Evolutionary conservation across 1,140 invertebrate species (phyloP), one percentile per base, ranked within the genome.

Genomic region (Drosophila aff.): DNA sequence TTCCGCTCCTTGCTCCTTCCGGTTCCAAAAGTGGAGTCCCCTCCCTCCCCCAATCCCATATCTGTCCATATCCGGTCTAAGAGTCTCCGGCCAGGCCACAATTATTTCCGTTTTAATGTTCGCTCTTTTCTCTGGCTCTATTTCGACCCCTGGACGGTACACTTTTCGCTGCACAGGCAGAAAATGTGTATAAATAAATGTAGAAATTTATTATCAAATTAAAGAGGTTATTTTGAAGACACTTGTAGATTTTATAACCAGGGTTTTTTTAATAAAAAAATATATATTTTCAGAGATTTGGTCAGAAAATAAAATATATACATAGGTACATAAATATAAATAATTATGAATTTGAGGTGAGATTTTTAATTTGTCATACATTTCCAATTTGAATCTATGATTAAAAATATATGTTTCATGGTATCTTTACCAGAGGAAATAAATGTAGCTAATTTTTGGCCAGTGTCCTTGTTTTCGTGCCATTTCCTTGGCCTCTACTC

Each of bases 81-180:
- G 33, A 53, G 62, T 66, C 69, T 82, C 66, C 69, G 57, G 50
- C 59, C 41, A 57, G 69, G 83, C 84, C 85, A 81, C 84, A 87
- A 89, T 87, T 89, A 87, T 81, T 87, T 89, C 81, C 84, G 84
- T 89, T 83, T 79, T 80, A 87, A 83, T 78, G 76, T 71, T 60
- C 44, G 44, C 67, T 38, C 44, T 38, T 49, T 58, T 68, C 65
- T 15, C 50, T 40, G 21, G 40, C 16, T 16, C 43, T 3, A 8
- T 31, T 15, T 38, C 36, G 65, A 33, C 52, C 44, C 40, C 36
- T 55, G 41, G 66, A 43, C 63, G 49, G 7, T 18, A 28, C 38
- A 23, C n/a, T 46, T 64, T 52, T 66, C 21, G 38, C 31, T 72
- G 31, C 49, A 71, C 63, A 11, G 23, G 3, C 4, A 43, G 15